Conservation (phyloP, 1,140 invertebrate genomes). For the Drosophila burlai region DNA sequence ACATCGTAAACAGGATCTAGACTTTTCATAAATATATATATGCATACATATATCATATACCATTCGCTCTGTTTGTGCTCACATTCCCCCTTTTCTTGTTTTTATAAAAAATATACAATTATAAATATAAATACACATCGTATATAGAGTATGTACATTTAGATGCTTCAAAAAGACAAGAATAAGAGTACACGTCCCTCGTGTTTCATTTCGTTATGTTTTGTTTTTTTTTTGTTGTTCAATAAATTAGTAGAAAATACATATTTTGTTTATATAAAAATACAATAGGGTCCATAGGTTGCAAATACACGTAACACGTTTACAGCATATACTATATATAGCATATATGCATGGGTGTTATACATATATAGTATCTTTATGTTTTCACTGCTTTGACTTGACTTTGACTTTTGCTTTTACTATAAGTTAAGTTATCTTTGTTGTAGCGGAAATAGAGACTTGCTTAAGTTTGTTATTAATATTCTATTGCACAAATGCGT, state of each 20-base stretch:
- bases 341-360: too few species aligned
- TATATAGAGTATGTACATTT: constrained; percentile 43
- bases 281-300: constrained; percentile 80
- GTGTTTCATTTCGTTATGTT: constrained; percentile 1
- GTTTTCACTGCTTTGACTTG: constrained; percentile 24
- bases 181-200: constrained; percentile 34
- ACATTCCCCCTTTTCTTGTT: too few species aligned
- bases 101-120: constrained; percentile 50
- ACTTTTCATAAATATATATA: constrained; percentile 16
- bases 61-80: constrained; percentile 18
- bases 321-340: constrained; percentile 20
- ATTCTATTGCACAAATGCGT: constrained; percentile 39
- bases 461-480: constrained; percentile 20
- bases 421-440: constrained; percentile 15
- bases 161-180: constrained; percentile 48
- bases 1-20: constrained; percentile 50
- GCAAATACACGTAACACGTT: constrained; percentile 48
- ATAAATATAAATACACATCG: constrained; percentile 46
- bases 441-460: constrained; percentile 25
- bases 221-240: constrained; percentile 16
- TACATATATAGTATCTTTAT: constrained; percentile 21
- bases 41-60: constrained; percentile 3
- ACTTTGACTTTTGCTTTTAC: background rate
- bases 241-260: constrained; percentile 80
- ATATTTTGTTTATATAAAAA: constrained; percentile 72